Evolutionary conservation across 2,888 invertebrate genomes (phyloP).

Genomic region (Drosophila paranaensis): DNA sequence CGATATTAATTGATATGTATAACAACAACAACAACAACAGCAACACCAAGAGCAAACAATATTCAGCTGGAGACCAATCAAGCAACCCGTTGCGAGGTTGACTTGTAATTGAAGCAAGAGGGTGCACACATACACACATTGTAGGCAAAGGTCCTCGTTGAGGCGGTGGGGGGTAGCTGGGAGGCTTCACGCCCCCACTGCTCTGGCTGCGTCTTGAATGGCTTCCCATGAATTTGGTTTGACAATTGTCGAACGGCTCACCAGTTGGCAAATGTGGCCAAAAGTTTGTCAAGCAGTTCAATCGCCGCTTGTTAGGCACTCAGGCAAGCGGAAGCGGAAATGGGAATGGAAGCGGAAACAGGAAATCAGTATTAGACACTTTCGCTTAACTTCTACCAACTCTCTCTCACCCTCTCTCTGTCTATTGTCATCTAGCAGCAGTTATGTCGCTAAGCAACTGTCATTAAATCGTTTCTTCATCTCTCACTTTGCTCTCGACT

Average conservation of each 20-base stretch:
- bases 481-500: not conserved
- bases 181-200: not conserved
- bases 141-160: not conserved
- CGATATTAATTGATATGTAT: conserved; percentile 54
- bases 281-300: conserved; percentile 14
- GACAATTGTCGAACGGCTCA: not conserved
- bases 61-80: conserved; percentile 22
- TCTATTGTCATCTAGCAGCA: not conserved
- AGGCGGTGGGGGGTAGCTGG: not conserved
- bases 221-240: conserved; percentile 2
- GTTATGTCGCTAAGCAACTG: not conserved
- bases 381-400: not conserved
- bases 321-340: conserved; percentile 4
- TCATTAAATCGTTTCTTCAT: not conserved
- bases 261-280: conserved; percentile 14
- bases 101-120: conserved; percentile 51
- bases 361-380: conserved; percentile 13
- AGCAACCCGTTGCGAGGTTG: conserved; percentile 42
- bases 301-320: conserved; percentile 3
- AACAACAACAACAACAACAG: conserved; percentile 12
- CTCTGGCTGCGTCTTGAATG: not conserved
- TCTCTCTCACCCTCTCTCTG: not conserved
- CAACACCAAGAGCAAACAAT: conserved; percentile 24
- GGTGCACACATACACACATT: conserved; percentile 13
- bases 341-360: conserved; percentile 14